A percentile compares a stretch with the other conserved stretches of the same genome.
phyloP scores from a whole-genome alignment of 1,140 invertebrate species.

The Latrodectus geometricus region DNA sequence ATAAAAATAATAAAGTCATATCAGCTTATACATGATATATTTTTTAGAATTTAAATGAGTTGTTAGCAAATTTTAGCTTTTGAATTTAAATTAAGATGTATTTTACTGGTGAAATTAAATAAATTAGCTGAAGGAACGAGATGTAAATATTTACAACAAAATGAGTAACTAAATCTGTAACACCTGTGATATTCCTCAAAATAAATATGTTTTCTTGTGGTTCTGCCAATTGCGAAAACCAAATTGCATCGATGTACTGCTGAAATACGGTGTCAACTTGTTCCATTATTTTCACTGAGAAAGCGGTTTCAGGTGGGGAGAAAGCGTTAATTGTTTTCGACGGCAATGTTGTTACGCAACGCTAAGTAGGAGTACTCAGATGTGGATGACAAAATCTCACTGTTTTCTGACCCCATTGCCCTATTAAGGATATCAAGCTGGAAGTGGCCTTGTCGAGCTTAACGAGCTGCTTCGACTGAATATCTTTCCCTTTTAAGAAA shows the following conservation, averaged over 20 bases:
- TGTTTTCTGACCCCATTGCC: slow-evolving; percentile 43
- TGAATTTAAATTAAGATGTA: too few species aligned
- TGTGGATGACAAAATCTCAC: background rate
- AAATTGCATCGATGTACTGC: background rate
- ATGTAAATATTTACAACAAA: background rate
- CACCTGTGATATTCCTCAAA: background rate
- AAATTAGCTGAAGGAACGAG: too few species aligned
- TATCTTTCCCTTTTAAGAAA: background rate
- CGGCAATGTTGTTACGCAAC: background rate
- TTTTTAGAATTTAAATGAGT: too few species aligned
- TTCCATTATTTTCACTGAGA: background rate
- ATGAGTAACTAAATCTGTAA: background rate
- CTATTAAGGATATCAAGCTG: slow-evolving; percentile 34
- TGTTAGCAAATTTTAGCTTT: too few species aligned
- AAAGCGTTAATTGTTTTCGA: slow-evolving; percentile 1
- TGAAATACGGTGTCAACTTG: background rate
- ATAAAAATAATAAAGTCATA: too few species aligned
- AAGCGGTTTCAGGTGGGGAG: background rate
- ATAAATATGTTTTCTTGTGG: background rate
- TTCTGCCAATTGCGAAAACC: background rate
- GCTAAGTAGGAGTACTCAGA: background rate
- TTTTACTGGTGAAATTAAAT: too few species aligned
- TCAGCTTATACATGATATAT: too few species aligned
- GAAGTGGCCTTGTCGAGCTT: slow-evolving; percentile 21
- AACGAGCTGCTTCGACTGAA: background rate